Conservation (phyloP, 2,797 vertebrate species). For the Propithecus deckenii region DNA sequence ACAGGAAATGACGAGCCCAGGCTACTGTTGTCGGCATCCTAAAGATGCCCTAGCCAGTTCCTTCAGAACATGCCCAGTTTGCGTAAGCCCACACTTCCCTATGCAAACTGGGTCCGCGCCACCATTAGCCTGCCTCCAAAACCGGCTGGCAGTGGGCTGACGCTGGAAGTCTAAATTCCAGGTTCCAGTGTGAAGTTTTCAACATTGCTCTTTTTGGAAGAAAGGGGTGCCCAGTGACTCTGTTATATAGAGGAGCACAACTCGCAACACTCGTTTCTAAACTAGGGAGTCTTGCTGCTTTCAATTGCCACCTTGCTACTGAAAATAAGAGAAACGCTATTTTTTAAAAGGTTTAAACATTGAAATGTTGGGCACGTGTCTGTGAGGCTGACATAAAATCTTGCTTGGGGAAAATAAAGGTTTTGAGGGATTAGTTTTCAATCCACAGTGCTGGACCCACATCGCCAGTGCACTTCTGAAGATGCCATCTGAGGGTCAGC, state of each 20-base stretch:
- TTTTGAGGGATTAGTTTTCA: accelerated
- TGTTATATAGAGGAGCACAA: neutral
- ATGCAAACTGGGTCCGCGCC: accelerated
- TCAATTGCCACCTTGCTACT: accelerated
- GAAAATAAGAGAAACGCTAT: neutral
- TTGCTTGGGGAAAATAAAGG: neutral
- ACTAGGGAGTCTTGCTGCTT: accelerated
- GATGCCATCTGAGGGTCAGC: neutral
- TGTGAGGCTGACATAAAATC: neutral
- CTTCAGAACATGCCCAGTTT: accelerated
- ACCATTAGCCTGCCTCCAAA: neutral
- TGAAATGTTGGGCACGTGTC: accelerated
- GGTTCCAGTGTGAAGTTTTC: neutral
- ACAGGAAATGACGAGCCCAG: accelerated
- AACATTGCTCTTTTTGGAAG: neutral
- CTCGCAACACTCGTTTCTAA: neutral
- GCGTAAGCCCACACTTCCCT: accelerated
- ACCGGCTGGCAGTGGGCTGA: accelerated
- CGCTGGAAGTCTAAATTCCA: neutral
- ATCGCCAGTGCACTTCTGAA: accelerated
- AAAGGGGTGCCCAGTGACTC: neutral
- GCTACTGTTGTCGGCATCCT: neutral
- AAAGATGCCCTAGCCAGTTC: accelerated
- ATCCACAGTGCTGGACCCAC: too few relatives aligned
- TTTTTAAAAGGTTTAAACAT: neutral